Evolutionary conservation across 1,140 invertebrate genomes (phyloP), one percentile per base, ranked within the genome.

Genomic region (Choristoneura fumiferana): DNA sequence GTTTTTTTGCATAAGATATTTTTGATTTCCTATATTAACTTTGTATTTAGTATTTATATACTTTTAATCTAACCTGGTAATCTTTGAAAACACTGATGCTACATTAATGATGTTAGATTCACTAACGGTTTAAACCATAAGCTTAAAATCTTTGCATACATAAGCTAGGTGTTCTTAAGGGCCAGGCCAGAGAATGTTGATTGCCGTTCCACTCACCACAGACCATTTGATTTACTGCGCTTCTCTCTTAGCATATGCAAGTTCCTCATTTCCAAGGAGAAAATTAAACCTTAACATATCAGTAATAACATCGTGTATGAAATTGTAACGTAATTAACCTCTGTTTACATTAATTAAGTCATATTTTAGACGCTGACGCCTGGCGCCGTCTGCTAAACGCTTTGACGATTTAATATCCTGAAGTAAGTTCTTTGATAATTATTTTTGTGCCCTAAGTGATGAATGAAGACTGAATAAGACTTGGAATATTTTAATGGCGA

Each of bases 381-480:
- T 59, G 69, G 71, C 75, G 74, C 76, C 76, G 69, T 60, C 70
- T 65, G 63, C 68, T 78, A 74, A 79, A 75, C 67, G 70, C 70
- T 64, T 73, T 80, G 75, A 78, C 68, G 75, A 83, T 74, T 80
- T 78, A 73, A 72, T 69, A 62, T 68, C 65, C 61, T 64, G 64
- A 65, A 62, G 54, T 54, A 58, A 53, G 58, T 76, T 67, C 74
- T 67, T 61, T 54, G 69, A 77, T 76, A 62, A 61, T 60, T 76
- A 75, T 80, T 78, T 75, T 58, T 29, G 22, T 29, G 6, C 6
- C 22, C 22, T 29, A 29, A 29, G 6, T n/a, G 22, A 29, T 29
- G 22, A 29, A 29, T 29, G 22, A 6, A 6, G 22, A 29, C 22
- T 6, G 22, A 29, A 29, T 3, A 3, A 29, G 22, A 6, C 22